Base-by-base conservation (phyloP, 2,888 invertebrate genomes). In the Pandemis cinnamomeana region DNA sequence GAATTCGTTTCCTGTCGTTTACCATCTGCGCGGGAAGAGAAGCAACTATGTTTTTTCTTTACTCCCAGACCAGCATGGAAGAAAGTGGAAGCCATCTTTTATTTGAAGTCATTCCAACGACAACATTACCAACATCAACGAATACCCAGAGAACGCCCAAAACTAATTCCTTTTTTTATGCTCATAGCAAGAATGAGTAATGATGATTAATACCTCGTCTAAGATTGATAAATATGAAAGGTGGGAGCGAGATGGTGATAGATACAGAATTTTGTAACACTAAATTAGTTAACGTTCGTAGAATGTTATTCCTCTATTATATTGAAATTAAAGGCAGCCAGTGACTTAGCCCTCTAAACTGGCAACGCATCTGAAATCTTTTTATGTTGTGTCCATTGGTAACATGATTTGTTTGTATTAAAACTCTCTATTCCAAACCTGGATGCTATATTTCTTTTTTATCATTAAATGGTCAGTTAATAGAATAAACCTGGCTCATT, bases 121-220 rank as follows among this genome's bases (percentile, higher is more conserved):
- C 69, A 36, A 44, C 64, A 73, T 73, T 69, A 73, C 69, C 68
- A 48, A 73, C 72, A 58, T 64, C 71, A 70, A 51, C 53, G 36
- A 44, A 41, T 71, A 64, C 55, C 58, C 44, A 46, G 67, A 62
- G 71, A 74, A 66, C 73, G 70, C 70, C 71, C 66, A 74, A 66
- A 62, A 42, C 66, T 62, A 62, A 63, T 46, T 51, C 51, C 51
- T 71, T 74, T 67, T 67, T 68, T 70, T 74, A 55, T 58, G 36
- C 41, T 64, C 66, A 53, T 70, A 68, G 13, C 55, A 36, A 71
- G 67, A 66, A 62, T 71, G 70, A 74, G 67, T 74, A 62, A 74
- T 74, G 66, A 74, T 74, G 74, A 74, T 74, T 74, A 74, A 74
- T 74, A 36, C 70, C 70, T 74, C 60, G 61, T 67, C 67, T 67